These are phyloP conservation scores for Carassius carassius DNA, from an alignment of 2,113 vertebrate genomes.

Conservation along the genomic window DNA sequence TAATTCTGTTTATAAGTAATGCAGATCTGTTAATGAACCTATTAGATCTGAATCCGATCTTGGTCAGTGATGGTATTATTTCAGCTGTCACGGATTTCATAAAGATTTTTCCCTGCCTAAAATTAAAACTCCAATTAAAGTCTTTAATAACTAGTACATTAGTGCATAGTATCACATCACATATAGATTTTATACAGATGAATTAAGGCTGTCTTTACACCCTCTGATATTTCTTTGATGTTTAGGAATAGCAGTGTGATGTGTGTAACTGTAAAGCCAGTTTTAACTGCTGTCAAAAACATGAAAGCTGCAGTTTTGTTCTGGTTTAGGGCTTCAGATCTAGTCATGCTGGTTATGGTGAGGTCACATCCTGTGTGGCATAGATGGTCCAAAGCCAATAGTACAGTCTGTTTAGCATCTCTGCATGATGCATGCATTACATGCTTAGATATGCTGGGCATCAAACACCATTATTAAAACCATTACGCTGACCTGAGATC, in stretches of 20 bases:
- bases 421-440: constrained; percentile 10
- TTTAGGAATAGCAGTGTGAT: constrained; percentile 30
- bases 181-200: no score
- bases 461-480: background rate
- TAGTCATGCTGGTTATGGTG: background rate
- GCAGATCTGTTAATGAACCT: constrained; percentile 11
- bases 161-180: background rate
- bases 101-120: background rate
- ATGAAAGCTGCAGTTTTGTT: constrained; percentile 9
- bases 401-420: background rate
- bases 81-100: constrained; percentile 46
- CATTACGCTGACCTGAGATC: background rate
- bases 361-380: background rate
- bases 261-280: background rate
- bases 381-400: background rate
- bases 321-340: constrained; percentile 6
- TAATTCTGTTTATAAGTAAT: no score
- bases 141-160: constrained; percentile 18
- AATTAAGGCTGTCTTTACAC: background rate
- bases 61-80: constrained; percentile 35
- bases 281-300: constrained; percentile 1
- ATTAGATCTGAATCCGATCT: constrained; percentile 23
- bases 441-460: background rate
- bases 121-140: constrained; percentile 32
- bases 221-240: constrained; percentile 7